Evolutionary conservation across 2,888 invertebrate genomes (phyloP).

Genomic region (Troglohyphantes excavatus): DNA sequence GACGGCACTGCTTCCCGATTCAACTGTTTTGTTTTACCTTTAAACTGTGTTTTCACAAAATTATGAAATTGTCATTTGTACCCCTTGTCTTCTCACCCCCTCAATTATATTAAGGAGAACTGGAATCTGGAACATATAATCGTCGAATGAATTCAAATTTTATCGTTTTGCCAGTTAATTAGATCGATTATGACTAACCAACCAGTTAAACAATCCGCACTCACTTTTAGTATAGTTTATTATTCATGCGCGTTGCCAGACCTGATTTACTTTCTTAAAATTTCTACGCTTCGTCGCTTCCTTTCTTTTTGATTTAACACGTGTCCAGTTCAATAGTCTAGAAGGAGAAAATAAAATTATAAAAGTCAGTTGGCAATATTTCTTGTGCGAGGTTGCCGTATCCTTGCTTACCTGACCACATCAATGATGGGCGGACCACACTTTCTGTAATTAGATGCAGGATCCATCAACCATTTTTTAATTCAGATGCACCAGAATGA

Average conservation of each 20-base stretch:
- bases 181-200: not conserved
- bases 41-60: too few relatives aligned
- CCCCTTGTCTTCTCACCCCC: too few relatives aligned
- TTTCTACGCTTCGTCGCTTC: not conserved
- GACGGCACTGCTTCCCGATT: too few relatives aligned
- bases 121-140: not conserved
- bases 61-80: too few relatives aligned
- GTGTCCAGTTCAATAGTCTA: slow-evolving; percentile 9
- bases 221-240: slow-evolving; percentile 20
- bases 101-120: not conserved
- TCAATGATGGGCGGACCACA: slow-evolving; percentile 59
- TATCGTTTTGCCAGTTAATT: not conserved
- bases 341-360: slow-evolving; percentile 6
- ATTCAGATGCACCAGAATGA: slow-evolving; percentile 62
- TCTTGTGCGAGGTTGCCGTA: slow-evolving; percentile 5
- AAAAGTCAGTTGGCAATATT: slow-evolving; percentile 49
- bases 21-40: too few relatives aligned
- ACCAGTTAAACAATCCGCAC: not conserved
- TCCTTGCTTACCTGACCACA: slow-evolving; percentile 35
- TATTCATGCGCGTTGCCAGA: not conserved
- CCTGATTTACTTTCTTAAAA: not conserved
- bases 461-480: slow-evolving; percentile 27
- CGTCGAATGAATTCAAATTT: not conserved
- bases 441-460: slow-evolving; percentile 58
- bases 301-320: not conserved